phyloP scores from a whole-genome alignment of 2,888 invertebrate genomes.

The Ormyrus rosae region DNA sequence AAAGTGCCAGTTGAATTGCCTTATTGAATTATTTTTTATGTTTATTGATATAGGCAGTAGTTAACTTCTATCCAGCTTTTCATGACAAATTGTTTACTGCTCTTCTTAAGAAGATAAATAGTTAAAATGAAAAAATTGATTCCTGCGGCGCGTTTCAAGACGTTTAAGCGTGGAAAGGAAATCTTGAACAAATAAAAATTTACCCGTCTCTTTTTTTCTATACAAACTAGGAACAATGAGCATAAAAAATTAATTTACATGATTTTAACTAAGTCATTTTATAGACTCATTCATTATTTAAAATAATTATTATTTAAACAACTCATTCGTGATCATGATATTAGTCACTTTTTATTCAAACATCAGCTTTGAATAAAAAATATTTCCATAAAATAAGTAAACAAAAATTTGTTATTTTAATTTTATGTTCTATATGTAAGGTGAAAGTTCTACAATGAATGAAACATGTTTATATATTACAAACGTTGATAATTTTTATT shows the following conservation, averaged over 20 bases:
- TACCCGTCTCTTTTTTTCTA: too few species aligned
- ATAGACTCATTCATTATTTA: neutral
- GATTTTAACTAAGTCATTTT: too few species aligned
- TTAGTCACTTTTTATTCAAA: neutral
- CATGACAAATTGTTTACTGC: slow-evolving; percentile 29
- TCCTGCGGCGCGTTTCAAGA: slow-evolving; percentile 47
- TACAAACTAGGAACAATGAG: too few species aligned
- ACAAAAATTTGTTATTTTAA: slow-evolving; percentile 26
- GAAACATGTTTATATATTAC: too few species aligned
- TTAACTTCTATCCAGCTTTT: slow-evolving; percentile 38
- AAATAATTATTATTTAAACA: neutral
- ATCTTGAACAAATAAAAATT: neutral
- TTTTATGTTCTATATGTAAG: slow-evolving; percentile 9
- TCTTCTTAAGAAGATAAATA: slow-evolving; percentile 46
- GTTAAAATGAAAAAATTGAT: slow-evolving; percentile 51
- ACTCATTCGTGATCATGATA: neutral
- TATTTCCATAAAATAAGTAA: too few species aligned
- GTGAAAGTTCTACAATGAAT: too few species aligned
- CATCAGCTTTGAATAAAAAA: neutral
- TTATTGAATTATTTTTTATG: neutral
- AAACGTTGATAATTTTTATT: too few species aligned
- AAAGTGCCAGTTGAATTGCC: too few species aligned
- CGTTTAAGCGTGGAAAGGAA: slow-evolving; percentile 47
- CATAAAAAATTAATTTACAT: too few species aligned
- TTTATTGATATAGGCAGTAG: slow-evolving; percentile 48